Evolutionary conservation across 1,140 invertebrate species (phyloP), one percentile per base, ranked within the genome.

Genomic region (Helicoverpa armigera): DNA sequence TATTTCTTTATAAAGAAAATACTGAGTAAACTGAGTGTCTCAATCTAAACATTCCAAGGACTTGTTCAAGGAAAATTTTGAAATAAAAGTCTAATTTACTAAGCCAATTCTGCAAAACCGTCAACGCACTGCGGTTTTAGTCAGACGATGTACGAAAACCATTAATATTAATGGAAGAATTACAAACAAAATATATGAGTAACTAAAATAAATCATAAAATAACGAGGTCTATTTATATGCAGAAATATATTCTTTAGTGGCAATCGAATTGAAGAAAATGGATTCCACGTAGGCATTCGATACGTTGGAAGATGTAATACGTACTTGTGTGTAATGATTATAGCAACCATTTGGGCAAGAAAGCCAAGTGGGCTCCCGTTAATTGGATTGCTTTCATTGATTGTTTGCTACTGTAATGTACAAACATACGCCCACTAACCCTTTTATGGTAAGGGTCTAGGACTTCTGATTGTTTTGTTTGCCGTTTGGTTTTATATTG

Each of bases 351-450:
- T 87, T 91, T 83, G 83, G 79, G 83, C 85, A 88, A 89, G 84
- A 83, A 91, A 87, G 86, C 88, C 86, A 88, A 90, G 83, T 83
- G 85, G 85, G 79, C 79, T 84, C 78, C 78, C 80, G 83, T 90
- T 92, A 91, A 92, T 91, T 91, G 87, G 83, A 89, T 92, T 69
- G 85, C 75, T 80, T 75, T 73, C 81, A 86, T 86, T 83, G 83
- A 86, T 88, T 86, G 81, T 85, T 84, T 82, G 81, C 82, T 85
- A 81, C 81, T 82, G 80, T 86, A 80, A 72, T 48, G 63, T n/a
- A 53, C 67, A 77, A 80, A 82, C 53, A 50, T 13, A 50, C 67
- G 50, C 67, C 50, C 56, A 79, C 53, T 31, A 69, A 79, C 65
- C 53, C 65, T 58, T 65, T 18, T 53, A 65, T 35, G 23, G 51